A percentile compares a stretch with the other conserved stretches of the same genome.
phyloP scores from a whole-genome alignment of 2,113 vertebrate species.

The Hippocampus abdominalis region DNA sequence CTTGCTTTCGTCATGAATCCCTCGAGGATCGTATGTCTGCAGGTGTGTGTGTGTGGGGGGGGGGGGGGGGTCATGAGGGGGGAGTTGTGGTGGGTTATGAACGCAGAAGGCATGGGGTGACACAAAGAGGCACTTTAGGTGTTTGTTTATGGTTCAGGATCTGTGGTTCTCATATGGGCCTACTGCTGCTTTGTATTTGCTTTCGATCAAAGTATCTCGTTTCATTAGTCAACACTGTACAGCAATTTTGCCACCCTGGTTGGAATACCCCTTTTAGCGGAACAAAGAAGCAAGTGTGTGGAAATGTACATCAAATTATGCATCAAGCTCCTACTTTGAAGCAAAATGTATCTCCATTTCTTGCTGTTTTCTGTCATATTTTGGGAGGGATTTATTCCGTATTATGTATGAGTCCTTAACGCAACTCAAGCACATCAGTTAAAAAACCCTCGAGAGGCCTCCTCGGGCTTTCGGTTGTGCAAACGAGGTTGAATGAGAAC shows the following conservation, averaged over 20 bases:
- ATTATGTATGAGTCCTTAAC: too few species aligned
- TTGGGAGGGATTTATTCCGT: neutral
- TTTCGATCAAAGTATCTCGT: neutral
- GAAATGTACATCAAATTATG: neutral
- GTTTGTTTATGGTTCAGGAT: neutral
- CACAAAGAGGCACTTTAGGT: neutral
- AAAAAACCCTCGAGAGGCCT: conserved; percentile 2
- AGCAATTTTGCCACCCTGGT: neutral
- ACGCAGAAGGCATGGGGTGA: neutral
- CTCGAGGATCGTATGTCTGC: conserved; percentile 20
- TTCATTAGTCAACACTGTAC: neutral
- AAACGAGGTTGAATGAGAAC: conserved; percentile 19
- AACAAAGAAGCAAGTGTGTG: neutral
- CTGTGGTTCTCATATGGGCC: neutral
- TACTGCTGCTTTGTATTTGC: neutral
- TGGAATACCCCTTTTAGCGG: neutral
- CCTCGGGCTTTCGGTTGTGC: neutral
- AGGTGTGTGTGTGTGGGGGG: neutral
- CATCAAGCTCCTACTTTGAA: conserved; percentile 1
- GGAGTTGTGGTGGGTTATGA: neutral
- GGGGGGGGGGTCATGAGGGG: neutral
- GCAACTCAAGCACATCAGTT: too few species aligned
- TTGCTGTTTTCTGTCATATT: neutral
- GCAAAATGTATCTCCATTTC: neutral
- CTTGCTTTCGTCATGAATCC: conserved; percentile 21